Evolutionary conservation across 2,113 vertebrate genomes (phyloP), one percentile per base, ranked within the genome.

Genomic region (Tympanuchus pallidicinctus): DNA sequence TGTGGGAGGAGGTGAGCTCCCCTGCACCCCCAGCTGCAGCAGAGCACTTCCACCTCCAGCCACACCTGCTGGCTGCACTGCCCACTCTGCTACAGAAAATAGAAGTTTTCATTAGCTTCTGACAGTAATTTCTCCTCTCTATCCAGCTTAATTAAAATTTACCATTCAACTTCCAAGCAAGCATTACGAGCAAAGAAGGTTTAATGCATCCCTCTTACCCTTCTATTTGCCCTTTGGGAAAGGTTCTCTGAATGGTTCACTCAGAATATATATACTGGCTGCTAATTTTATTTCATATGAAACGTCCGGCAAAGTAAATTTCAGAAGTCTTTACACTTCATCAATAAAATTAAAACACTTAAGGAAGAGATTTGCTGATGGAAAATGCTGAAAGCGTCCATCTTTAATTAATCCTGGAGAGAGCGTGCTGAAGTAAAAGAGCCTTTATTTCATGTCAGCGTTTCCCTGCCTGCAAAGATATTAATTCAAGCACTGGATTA

Each of bases 271-370:
- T 95, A 88, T 75, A 64, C 60, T 27, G 7, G 24, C 47, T 64
- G 61, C 80, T 86, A 54, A 96, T 89, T 93, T 78, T 79, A 47
- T 66, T 83, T 80, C 76, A 32, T 63, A 86, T 86, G 82, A 74
- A 80, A 56, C 77, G 64, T 71, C 88, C 82, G 60, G 36, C 52
- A 90, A 88, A 88, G 76, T 93, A 92, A 88, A 95, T 95, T 90
- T 87, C 79, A 91, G 6, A 81, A 57, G 61, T 32, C 79, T 86
- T 91, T 93, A 72, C 30, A 86, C 18, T 77, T 92, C 69, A 77
- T 91, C 88, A 88, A 92, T 73, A 86, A 77, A 63, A 93, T 83
- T 83, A 84, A 88, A 89, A 83, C 47, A 77, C 25, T 67, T 72
- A 69, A 86, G 47, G 36, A 43, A 78, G 45, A 73, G 69, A 88